phyloP scores from a whole-genome alignment of 2,113 vertebrate species.

The Setophaga kirtlandii region DNA sequence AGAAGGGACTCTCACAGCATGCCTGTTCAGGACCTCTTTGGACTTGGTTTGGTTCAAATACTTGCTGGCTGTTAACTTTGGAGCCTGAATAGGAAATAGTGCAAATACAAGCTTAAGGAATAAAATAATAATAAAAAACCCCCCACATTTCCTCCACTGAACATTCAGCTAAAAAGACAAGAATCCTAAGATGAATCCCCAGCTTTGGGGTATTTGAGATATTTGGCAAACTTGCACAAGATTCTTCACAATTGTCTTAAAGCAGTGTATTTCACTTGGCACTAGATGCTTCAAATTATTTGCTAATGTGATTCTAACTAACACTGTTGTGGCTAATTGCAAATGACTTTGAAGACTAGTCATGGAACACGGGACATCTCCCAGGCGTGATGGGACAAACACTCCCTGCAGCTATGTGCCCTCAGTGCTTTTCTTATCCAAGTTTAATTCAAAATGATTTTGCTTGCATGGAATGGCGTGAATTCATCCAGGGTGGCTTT shows the following conservation, averaged over 20 bases:
- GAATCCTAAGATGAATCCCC: not conserved
- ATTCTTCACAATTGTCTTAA: not conserved
- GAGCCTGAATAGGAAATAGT: conserved; percentile 40
- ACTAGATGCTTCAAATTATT: not conserved
- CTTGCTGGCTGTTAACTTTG: not conserved
- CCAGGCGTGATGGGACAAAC: not conserved
- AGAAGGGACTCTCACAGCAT: not conserved
- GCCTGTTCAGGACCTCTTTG: conserved; percentile 3
- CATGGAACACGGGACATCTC: not conserved
- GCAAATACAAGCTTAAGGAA: conserved; percentile 39
- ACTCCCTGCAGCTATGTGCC: not conserved
- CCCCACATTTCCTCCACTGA: not conserved
- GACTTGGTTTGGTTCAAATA: conserved; percentile 10
- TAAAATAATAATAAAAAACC: not conserved
- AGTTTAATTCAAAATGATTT: conserved; percentile 24
- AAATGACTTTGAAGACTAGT: not conserved
- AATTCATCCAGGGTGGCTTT: conserved; percentile 24
- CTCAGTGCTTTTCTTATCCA: conserved; percentile 15
- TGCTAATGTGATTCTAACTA: conserved; percentile 6
- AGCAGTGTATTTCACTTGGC: not conserved
- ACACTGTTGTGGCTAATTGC: not conserved
- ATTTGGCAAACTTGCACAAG: not conserved
- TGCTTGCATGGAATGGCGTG: conserved; percentile 38
- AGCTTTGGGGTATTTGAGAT: not conserved
- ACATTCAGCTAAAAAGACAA: not conserved